Evolutionary conservation across 2,797 vertebrate species (phyloP).

Genomic region (Melanotaenia maccullochi): DNA sequence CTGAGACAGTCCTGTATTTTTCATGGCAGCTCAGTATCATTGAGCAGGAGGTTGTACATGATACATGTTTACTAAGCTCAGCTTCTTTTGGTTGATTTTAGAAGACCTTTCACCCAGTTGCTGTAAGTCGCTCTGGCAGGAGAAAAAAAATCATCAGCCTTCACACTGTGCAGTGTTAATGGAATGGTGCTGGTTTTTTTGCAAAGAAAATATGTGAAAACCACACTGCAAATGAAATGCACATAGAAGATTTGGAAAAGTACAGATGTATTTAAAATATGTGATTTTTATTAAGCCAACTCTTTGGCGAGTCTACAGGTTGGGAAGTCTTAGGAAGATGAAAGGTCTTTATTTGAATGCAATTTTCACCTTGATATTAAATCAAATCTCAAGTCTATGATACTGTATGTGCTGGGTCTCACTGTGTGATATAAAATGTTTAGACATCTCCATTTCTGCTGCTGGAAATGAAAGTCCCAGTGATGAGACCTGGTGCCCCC

Average conservation of each 20-base stretch:
- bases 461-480: constrained; percentile 27
- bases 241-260: neutral
- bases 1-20: no score
- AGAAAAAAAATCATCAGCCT: neutral
- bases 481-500: constrained; percentile 26
- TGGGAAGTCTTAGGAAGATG: constrained; percentile 23
- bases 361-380: constrained; percentile 6
- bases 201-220: neutral
- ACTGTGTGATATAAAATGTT: neutral
- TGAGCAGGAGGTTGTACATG: constrained; percentile 6
- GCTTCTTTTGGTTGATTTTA: constrained; percentile 25
- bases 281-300: constrained; percentile 34
- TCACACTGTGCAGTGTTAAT: neutral
- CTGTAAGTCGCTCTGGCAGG: constrained; percentile 11
- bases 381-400: constrained; percentile 9
- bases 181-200: neutral
- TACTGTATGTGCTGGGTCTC: constrained; percentile 29
- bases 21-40: constrained; percentile 51
- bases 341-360: constrained; percentile 31
- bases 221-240: rapidly evolving
- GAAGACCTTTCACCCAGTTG: constrained; percentile 33
- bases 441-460: constrained; percentile 1
- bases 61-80: constrained; percentile 20
- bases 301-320: neutral
- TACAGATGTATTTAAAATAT: neutral